Conservation (phyloP, 1,140 invertebrate species). For the Vanessa atalanta region DNA sequence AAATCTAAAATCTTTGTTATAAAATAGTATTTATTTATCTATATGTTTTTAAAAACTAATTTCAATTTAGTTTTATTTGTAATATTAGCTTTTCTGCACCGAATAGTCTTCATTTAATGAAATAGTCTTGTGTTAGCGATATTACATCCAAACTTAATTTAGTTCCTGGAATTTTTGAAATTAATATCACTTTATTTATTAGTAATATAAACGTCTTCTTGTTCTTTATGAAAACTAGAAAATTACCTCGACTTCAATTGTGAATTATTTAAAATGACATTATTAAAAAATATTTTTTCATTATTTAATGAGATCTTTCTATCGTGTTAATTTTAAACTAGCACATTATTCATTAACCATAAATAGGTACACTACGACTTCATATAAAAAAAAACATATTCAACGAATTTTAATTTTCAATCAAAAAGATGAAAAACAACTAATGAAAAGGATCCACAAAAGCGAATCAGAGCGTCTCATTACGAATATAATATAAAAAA, state of each 20-base stretch:
- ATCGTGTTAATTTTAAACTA: no score
- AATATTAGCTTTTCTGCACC: background rate
- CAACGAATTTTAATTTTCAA: conserved; percentile 2
- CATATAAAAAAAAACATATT: background rate
- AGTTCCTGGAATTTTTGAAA: conserved; percentile 1
- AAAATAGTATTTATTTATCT: no score
- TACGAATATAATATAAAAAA: conserved; percentile 7
- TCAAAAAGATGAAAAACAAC: conserved; percentile 1
- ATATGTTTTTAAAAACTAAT: background rate
- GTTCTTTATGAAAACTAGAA: no score
- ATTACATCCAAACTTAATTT: conserved; percentile 8
- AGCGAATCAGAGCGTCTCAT: conserved; percentile 15
- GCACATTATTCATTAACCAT: no score
- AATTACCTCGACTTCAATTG: no score
- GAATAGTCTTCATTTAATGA: conserved; percentile 24
- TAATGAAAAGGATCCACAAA: background rate
- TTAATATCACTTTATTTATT: background rate
- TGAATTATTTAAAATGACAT: no score
- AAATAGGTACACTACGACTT: background rate
- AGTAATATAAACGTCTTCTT: background rate
- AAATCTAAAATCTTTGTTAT: no score
- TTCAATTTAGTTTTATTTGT: background rate
- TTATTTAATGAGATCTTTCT: no score
- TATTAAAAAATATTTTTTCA: no score
- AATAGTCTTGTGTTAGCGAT: conserved; percentile 20